Percentiles rank a stretch among this genome's conserved stretches.
Evolutionary conservation across 1,140 invertebrate genomes (phyloP).

Genomic region (Tyrophagus putrescentiae): DNA sequence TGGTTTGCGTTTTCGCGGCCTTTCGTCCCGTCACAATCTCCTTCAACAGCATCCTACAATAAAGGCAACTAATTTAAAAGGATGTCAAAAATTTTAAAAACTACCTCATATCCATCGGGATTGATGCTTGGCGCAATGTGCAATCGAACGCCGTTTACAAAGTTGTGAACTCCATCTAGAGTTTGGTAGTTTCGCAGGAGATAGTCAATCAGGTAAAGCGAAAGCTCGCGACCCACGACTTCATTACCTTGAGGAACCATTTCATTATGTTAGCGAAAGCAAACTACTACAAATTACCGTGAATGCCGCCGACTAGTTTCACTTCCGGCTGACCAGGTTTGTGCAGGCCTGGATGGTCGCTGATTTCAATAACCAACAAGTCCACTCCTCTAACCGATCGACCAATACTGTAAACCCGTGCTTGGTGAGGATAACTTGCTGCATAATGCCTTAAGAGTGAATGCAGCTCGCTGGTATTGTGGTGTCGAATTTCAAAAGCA

Average conservation of each 20-base stretch:
- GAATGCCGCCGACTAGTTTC: constrained; percentile 53
- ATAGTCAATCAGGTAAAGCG: constrained; percentile 36
- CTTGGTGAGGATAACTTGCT: background rate
- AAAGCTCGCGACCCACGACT: constrained; percentile 38
- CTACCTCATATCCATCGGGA: constrained; percentile 79
- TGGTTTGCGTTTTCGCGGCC: constrained; percentile 40
- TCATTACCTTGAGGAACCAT: too few species aligned
- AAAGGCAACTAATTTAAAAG: too few species aligned
- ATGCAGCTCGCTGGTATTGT: constrained; percentile 9
- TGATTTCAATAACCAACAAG: constrained; percentile 27
- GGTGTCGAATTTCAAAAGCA: constrained; percentile 1
- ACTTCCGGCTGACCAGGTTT: constrained; percentile 34
- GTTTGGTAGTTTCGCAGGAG: constrained; percentile 34
- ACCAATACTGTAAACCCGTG: constrained; percentile 25
- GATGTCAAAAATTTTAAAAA: too few species aligned
- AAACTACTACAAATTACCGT: too few species aligned
- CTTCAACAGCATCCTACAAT: constrained; percentile 44
- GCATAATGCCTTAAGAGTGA: background rate
- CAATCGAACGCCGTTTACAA: constrained; percentile 65
- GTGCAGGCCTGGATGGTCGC: constrained; percentile 9
- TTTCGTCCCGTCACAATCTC: constrained; percentile 45
- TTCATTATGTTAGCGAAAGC: constrained; percentile 44
- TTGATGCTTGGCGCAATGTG: constrained; percentile 93
- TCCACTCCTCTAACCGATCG: constrained; percentile 8
- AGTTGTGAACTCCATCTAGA: constrained; percentile 41